phyloP scores from a whole-genome alignment of 2,888 invertebrate genomes.

The Dryocosmus kuriphilus region DNA sequence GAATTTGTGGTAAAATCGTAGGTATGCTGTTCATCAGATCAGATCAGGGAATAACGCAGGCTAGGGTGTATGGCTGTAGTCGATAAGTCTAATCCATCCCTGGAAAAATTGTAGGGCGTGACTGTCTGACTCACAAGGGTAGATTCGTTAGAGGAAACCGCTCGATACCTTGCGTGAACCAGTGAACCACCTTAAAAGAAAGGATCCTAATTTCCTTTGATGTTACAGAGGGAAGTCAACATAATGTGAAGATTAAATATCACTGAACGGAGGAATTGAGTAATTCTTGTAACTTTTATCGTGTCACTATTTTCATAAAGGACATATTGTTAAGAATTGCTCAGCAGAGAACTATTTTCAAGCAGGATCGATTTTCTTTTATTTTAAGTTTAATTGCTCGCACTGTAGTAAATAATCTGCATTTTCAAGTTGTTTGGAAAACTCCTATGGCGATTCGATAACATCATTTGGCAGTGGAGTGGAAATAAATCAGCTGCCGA shows the following conservation, averaged over 20 bases:
- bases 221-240: background rate
- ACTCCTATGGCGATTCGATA: constrained; percentile 28
- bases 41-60: constrained; percentile 29
- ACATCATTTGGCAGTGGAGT: constrained; percentile 31
- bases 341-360: no score
- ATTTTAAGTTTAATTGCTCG: background rate
- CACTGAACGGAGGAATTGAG: no score
- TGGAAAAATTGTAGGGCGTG: constrained; percentile 64
- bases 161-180: constrained; percentile 51
- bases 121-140: constrained; percentile 61
- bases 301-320: background rate
- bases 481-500: constrained; percentile 24
- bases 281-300: no score
- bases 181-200: constrained; percentile 4
- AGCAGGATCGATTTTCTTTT: background rate
- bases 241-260: background rate
- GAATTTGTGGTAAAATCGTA: constrained; percentile 40
- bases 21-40: constrained; percentile 41
- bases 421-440: constrained; percentile 8
- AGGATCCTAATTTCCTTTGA: background rate
- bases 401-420: background rate
- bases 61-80: constrained; percentile 59
- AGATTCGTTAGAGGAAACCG: constrained; percentile 56
- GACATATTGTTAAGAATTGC: background rate
- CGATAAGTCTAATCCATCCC: constrained; percentile 69